These are phyloP conservation scores for Lepus townsendii DNA, from an alignment of 2,797 vertebrate genomes.

Conservation along the genomic window DNA sequence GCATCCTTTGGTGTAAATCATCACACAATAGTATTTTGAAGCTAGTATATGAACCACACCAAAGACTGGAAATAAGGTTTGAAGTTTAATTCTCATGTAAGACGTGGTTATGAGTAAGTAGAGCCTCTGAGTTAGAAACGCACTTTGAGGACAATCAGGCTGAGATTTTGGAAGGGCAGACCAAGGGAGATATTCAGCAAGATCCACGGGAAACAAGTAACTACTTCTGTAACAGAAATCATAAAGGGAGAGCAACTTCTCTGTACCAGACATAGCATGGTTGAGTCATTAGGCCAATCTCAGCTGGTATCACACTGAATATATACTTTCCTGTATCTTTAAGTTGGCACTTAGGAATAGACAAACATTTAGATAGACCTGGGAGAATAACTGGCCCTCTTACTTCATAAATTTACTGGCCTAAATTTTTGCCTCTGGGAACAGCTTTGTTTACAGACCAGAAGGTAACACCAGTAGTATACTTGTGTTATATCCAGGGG, in stretches of 20 bases:
- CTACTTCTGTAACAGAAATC: constrained; percentile 11
- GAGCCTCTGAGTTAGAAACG: constrained; percentile 36
- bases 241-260: neutral
- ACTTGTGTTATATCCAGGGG: neutral
- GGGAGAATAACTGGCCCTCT: neutral
- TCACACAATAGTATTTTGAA: constrained; percentile 49
- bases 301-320: neutral
- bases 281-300: neutral
- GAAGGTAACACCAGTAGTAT: neutral
- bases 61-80: constrained; percentile 44
- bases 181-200: neutral
- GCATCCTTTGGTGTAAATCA: constrained; percentile 34
- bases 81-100: constrained; percentile 47
- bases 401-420: neutral
- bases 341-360: neutral
- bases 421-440: neutral
- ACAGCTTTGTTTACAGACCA: neutral
- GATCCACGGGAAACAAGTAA: neutral
- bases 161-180: neutral
- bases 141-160: neutral
- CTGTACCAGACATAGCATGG: neutral
- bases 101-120: neutral
- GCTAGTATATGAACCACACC: constrained; percentile 28
- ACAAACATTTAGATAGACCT: neutral
- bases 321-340: neutral